These are phyloP conservation scores for Pogoniulus pusillus DNA, from an alignment of 2,797 vertebrate genomes.

Conservation along the genomic window DNA sequence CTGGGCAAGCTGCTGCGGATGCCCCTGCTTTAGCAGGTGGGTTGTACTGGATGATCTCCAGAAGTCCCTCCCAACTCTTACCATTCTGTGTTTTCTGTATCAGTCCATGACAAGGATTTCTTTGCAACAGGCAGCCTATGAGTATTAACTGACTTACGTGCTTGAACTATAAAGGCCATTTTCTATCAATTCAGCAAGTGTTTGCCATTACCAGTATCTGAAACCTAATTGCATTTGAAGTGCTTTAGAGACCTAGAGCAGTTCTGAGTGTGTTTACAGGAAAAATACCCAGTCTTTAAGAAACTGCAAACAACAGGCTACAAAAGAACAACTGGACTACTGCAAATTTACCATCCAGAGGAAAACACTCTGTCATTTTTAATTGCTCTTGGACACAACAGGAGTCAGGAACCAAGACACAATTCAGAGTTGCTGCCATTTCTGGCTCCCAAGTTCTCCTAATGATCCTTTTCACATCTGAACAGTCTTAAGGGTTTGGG, in stretches of 20 bases:
- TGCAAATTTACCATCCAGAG: background rate
- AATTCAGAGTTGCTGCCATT: background rate
- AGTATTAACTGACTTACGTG: background rate
- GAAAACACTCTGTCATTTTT: background rate
- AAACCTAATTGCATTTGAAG: conserved; percentile 28
- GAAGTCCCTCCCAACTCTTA: too few species aligned
- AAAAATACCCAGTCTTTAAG: background rate
- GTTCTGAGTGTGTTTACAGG: background rate
- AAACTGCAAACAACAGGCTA: background rate
- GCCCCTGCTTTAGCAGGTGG: too few species aligned
- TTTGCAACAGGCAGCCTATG: background rate
- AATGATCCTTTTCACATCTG: background rate
- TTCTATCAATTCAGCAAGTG: background rate
- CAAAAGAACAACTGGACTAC: background rate
- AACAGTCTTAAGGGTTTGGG: background rate
- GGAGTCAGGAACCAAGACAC: background rate
- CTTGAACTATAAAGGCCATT: conserved; percentile 14
- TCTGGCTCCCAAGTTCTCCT: background rate
- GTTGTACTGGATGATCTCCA: too few species aligned
- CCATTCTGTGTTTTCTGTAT: too few species aligned
- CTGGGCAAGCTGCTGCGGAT: too few species aligned
- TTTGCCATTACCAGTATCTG: background rate
- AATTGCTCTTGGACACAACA: background rate
- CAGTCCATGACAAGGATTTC: background rate
- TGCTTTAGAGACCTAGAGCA: background rate